Evolutionary conservation across 1,140 invertebrate genomes (phyloP), one percentile per base, ranked within the genome.

Genomic region (Ceratitis capitata): DNA sequence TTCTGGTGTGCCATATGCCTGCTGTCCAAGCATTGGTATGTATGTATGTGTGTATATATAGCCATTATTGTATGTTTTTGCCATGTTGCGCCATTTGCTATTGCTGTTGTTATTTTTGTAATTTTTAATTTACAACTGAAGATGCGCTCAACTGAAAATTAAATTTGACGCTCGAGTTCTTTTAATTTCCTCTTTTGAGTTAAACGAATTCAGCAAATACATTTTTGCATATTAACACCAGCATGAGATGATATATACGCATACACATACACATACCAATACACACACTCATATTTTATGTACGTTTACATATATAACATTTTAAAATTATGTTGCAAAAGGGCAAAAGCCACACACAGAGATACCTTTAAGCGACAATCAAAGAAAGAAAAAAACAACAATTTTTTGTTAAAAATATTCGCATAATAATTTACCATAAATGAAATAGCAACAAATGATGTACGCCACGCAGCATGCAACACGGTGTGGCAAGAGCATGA

Each of bases 81-180:
- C 69, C 19, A 39, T 61, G 10, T 61, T 61, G 4, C 69, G 14
- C 10, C 29, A 64, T 64, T 47, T 45, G 5, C 1, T 39, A 45
- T 78, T 78, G 39, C 69, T 39, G 39, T 78, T 78, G 69, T 78
- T 78, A 0, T n/a, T n/a, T n/a, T 23, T 78, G 69, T 78, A 78
- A 78, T 78, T 78, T 78, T 78, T 78, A 78, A 78, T 78, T 78
- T 78, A 78, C 69, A 78, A 78, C 69, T 47, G 69, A 78, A 78
- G 69, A 78, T 78, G 69, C 69, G 69, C 69, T 78, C 69, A 78
- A 78, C 69, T 78, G 69, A 78, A 78, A 78, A 78, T 78, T 78
- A 78, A 78, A 78, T 78, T 78, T 78, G 69, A 78, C 69, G 69
- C 69, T 78, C 69, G 69, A 78, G 69, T 78, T 78, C 69, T 78